phyloP scores from a whole-genome alignment of 2,113 vertebrate genomes.

The Chloroceryle aenea region DNA sequence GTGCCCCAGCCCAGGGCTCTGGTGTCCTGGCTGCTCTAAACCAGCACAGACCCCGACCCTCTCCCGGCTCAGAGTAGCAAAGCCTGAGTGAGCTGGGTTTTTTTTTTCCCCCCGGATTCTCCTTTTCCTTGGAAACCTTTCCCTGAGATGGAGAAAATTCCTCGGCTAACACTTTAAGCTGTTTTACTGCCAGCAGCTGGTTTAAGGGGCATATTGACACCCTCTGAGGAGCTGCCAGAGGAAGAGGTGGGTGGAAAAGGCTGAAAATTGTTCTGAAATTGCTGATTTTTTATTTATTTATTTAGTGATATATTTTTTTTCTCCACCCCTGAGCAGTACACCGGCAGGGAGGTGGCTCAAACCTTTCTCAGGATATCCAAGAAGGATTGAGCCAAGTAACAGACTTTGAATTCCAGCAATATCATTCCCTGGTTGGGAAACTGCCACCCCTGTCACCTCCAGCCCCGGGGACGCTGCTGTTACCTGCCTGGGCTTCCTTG shows the following conservation, averaged over 20 bases:
- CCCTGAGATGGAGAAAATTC: background rate
- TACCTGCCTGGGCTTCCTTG: background rate
- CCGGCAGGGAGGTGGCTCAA: background rate
- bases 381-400: background rate
- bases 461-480: background rate
- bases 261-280: background rate
- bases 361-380: background rate
- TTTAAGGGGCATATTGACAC: background rate
- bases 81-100: background rate
- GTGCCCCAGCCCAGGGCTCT: fast-evolving
- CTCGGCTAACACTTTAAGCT: background rate
- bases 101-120: background rate
- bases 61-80: background rate
- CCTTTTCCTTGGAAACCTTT: slow-evolving; percentile 14
- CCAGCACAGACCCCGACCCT: background rate
- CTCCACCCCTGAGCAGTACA: fast-evolving
- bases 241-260: background rate
- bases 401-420: background rate
- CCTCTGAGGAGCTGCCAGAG: background rate
- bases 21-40: background rate
- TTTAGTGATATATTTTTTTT: too few species aligned
- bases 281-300: background rate
- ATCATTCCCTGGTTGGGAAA: background rate
- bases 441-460: background rate
- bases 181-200: background rate